Base-by-base conservation (phyloP, 2,113 vertebrate species). In the Prochilodus magdalenae region DNA sequence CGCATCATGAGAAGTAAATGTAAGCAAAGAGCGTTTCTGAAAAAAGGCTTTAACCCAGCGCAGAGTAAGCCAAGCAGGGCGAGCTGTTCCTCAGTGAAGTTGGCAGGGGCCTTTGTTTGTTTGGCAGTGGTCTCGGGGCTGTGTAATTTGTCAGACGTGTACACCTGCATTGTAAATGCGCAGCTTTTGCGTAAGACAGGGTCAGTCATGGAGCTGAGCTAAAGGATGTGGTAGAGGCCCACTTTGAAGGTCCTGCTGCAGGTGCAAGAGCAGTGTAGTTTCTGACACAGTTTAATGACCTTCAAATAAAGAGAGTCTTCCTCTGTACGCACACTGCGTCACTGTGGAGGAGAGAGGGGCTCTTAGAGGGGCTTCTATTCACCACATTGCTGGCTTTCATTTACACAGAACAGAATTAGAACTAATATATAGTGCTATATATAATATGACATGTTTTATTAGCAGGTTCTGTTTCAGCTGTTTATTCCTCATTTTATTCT, bases 141-240 rank as follows among this genome's bases (percentile, higher is more conserved):
- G 73, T 81, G 75, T 55, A 69, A 69, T 75, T 55, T 30, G 70
- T 77, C 55, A 55, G 77, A 63, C 27, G 30, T 67, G 59, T 72
- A 79, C 85, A 84, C 85, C 85, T 87, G 85, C 77, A 72, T 33
- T 80, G 76, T 75, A 82, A 87, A 84, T 29, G 76, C 63, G 26
- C 24, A 75, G 79, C 83, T 76, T 71, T 87, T 67, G 73, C 29
- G 67, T 82, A 82, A 87, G 57, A 63, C 44, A 27, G 40, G 77
- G 55, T 65, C 74, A 24, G 70, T 82, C 75, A 65, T 72, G 75
- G 75, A 75, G 75, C 53, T 79, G 71, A 79, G 73, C 36, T 84
- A 53, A 79, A 75, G 75, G 79, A 82, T 60, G 82, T 82, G 79
- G 59, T 65, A 63, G 40, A 71, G 70, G 55, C 44, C 18, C 70